Evolutionary conservation across 2,113 vertebrate species (phyloP).

Genomic region (Cryptomyrus ogoouensis): DNA sequence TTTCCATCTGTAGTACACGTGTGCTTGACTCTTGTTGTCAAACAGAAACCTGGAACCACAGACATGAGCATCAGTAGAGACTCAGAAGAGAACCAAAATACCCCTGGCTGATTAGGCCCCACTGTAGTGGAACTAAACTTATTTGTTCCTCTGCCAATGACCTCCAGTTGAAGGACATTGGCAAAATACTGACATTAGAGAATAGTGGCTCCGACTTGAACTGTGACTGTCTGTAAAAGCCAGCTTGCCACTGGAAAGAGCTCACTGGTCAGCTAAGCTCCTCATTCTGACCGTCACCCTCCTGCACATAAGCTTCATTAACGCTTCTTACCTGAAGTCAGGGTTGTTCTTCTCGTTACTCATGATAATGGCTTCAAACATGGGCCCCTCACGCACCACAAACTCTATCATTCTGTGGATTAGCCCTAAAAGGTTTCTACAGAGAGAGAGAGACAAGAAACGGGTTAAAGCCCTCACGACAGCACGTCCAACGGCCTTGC

Average conservation of each 20-base stretch:
- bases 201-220: background rate
- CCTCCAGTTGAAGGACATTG: background rate
- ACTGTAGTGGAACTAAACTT: background rate
- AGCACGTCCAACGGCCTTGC: background rate
- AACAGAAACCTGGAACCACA: slow-evolving; percentile 63
- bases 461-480: slow-evolving; percentile 18
- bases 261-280: background rate
- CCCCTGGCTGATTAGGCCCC: background rate
- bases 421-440: slow-evolving; percentile 65
- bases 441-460: slow-evolving; percentile 39
- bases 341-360: slow-evolving; percentile 68
- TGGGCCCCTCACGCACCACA: slow-evolving; percentile 72
- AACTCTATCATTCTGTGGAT: slow-evolving; percentile 77
- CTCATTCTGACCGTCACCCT: background rate
- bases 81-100: background rate
- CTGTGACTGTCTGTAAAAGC: background rate
- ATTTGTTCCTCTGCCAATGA: background rate
- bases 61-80: background rate
- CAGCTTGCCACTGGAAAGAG: background rate
- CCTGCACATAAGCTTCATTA: background rate
- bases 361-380: slow-evolving; percentile 75
- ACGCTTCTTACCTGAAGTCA: slow-evolving; percentile 55
- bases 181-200: background rate
- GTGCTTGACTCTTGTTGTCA: slow-evolving; percentile 70
- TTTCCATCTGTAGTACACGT: slow-evolving; percentile 73